Conservation (phyloP, 2,113 vertebrate genomes). For the Andinoacara biseriatus region DNA sequence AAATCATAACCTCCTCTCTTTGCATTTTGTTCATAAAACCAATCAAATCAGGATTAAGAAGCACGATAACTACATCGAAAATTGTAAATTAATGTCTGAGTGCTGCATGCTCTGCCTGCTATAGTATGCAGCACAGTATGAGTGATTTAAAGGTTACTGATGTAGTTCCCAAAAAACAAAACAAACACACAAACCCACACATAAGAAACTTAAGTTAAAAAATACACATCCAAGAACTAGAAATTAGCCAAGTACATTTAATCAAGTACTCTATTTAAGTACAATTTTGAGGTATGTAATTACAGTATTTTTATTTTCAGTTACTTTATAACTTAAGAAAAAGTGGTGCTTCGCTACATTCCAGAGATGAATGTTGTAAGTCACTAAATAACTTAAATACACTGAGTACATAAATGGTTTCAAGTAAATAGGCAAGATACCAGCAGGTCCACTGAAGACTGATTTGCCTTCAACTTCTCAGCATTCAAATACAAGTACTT, state of each 20-base stretch:
- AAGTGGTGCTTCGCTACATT: background rate
- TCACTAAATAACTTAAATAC: background rate
- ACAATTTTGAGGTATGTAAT: background rate
- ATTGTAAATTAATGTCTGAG: constrained; percentile 12
- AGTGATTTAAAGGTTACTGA: background rate
- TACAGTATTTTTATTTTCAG: background rate
- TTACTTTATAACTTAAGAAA: background rate
- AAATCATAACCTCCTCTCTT: constrained; percentile 16
- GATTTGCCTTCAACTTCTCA: constrained; percentile 2
- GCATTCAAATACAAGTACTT: background rate
- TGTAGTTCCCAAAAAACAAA: too few relatives aligned
- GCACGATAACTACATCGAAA: constrained; percentile 11
- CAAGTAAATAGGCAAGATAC: background rate
- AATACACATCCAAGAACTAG: too few relatives aligned
- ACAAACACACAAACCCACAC: too few relatives aligned
- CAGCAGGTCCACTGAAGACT: background rate
- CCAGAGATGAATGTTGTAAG: background rate
- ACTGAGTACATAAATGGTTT: background rate
- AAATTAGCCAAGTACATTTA: too few relatives aligned
- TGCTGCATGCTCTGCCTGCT: too few relatives aligned
- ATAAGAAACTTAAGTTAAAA: too few relatives aligned
- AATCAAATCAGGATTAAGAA: constrained; percentile 68
- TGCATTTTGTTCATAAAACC: constrained; percentile 28
- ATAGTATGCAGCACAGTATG: background rate
- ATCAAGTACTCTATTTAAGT: too few relatives aligned